A percentile compares a stretch with the other conserved stretches of the same genome.
Evolutionary conservation across 1,140 invertebrate genomes (phyloP).

Genomic region (Leguminivora glycinivorella): DNA sequence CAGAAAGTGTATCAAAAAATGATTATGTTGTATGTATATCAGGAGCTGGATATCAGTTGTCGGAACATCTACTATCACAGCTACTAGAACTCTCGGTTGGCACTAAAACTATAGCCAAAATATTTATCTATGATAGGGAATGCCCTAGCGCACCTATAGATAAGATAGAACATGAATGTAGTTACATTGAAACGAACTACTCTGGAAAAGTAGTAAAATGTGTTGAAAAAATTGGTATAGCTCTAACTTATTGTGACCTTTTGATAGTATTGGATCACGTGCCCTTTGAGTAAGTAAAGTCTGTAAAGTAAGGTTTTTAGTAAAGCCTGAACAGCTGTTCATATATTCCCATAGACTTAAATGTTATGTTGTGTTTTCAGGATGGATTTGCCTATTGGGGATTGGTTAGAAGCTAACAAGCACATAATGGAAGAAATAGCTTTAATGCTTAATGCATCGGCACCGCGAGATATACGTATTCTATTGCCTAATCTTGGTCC

Average conservation of each 20-base stretch:
- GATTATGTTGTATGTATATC: constrained; percentile 57
- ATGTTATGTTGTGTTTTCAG: constrained; percentile 44
- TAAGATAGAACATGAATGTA: constrained; percentile 61
- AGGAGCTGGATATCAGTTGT: constrained; percentile 52
- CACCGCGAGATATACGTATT: constrained; percentile 60
- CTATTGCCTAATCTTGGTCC: constrained; percentile 74
- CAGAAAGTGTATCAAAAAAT: constrained; percentile 36
- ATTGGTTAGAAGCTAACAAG: constrained; percentile 62
- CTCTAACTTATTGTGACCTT: constrained; percentile 60
- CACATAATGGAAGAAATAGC: constrained; percentile 59
- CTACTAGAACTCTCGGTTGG: constrained; percentile 48
- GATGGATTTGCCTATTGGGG: constrained; percentile 48
- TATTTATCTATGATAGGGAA: constrained; percentile 60
- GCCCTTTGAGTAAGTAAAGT: constrained; percentile 61
- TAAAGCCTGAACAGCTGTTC: too few relatives aligned
- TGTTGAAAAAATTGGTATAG: constrained; percentile 61
- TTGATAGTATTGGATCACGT: constrained; percentile 64
- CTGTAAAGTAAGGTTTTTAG: too few relatives aligned
- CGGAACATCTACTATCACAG: constrained; percentile 60
- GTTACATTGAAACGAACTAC: constrained; percentile 50
- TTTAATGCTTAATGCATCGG: constrained; percentile 69
- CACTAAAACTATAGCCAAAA: constrained; percentile 52
- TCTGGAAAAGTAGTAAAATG: constrained; percentile 58
- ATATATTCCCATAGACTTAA: too few relatives aligned
- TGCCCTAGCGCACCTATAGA: constrained; percentile 53